phyloP scores from a whole-genome alignment of 1,140 invertebrate species.

The Lamellibrachia luymesi region DNA sequence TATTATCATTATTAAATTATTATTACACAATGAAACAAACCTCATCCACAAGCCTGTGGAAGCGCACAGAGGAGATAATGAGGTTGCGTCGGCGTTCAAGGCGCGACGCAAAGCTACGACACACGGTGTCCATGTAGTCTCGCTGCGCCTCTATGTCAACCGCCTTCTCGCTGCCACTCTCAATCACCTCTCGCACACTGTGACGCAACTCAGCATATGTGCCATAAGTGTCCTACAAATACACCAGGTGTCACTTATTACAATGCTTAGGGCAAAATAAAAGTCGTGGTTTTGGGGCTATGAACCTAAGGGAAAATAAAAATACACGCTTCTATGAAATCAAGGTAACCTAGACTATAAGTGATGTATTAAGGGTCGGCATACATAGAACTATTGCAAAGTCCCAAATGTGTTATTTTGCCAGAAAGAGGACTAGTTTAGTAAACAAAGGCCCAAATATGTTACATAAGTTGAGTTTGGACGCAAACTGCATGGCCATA shows the following conservation, averaged over 20 bases:
- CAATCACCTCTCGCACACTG: slow-evolving; percentile 59
- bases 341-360: too few relatives aligned
- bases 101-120: slow-evolving; percentile 73
- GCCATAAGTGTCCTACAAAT: slow-evolving; percentile 51
- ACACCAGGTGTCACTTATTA: background rate
- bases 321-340: too few relatives aligned
- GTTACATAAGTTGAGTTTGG: too few relatives aligned
- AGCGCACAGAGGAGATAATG: slow-evolving; percentile 73
- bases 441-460: too few relatives aligned
- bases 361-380: too few relatives aligned
- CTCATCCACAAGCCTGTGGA: slow-evolving; percentile 74
- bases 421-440: too few relatives aligned
- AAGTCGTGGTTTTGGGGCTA: too few relatives aligned
- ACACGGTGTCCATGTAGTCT: slow-evolving; percentile 74
- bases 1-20: too few relatives aligned
- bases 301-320: too few relatives aligned
- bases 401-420: too few relatives aligned
- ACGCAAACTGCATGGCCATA: too few relatives aligned
- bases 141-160: slow-evolving; percentile 52
- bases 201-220: slow-evolving; percentile 74
- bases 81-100: slow-evolving; percentile 72
- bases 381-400: too few relatives aligned
- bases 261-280: background rate
- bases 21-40: slow-evolving; percentile 46
- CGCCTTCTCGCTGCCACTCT: slow-evolving; percentile 65